Evolutionary conservation across 1,140 invertebrate genomes (phyloP).

Genomic region (Sipha flava): DNA sequence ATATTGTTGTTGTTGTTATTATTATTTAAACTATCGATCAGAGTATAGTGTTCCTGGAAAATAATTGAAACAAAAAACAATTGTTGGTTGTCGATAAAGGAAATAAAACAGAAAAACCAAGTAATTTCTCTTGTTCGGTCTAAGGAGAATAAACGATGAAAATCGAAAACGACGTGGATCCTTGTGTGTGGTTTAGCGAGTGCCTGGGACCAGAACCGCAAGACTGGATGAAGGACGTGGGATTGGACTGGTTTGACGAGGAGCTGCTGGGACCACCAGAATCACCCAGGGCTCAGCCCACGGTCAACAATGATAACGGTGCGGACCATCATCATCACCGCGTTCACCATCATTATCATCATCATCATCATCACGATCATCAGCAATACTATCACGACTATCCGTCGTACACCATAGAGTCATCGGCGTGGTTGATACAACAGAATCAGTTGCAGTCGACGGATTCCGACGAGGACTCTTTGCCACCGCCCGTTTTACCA

Average conservation of each 20-base stretch:
- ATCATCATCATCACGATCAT: background rate
- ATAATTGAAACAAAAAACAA: too few relatives aligned
- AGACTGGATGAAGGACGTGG: constrained; percentile 25
- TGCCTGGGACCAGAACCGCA: background rate
- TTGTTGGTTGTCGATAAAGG: too few relatives aligned
- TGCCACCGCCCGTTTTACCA: background rate
- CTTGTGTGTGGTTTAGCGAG: background rate
- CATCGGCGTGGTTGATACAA: background rate
- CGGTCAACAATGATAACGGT: background rate
- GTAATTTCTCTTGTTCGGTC: too few relatives aligned
- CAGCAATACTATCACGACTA: background rate
- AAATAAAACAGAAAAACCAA: too few relatives aligned
- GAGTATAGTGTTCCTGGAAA: too few relatives aligned
- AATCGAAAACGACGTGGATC: background rate
- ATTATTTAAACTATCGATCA: too few relatives aligned
- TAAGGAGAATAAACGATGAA: background rate
- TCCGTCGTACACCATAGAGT: background rate
- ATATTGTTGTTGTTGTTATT: too few relatives aligned
- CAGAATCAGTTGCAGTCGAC: background rate
- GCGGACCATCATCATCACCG: background rate
- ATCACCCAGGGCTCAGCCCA: background rate
- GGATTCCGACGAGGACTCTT: background rate
- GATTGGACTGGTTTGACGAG: constrained; percentile 18
- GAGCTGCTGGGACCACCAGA: background rate
- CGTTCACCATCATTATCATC: background rate